phyloP scores from a whole-genome alignment of 23 tunicate species.

The Trididemnum nubilum region DNA sequence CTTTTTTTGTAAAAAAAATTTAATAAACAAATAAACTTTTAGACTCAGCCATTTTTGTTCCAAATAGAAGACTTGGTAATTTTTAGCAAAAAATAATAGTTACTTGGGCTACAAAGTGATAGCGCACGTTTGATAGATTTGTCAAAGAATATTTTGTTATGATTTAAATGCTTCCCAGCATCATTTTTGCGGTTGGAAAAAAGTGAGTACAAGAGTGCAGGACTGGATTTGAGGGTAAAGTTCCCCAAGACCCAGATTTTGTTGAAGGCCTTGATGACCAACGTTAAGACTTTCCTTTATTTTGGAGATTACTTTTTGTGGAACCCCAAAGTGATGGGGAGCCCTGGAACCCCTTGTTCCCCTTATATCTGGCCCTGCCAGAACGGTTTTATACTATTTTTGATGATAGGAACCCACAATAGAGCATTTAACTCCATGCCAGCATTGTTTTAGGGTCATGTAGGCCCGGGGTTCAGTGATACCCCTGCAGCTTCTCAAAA shows the following conservation, averaged over 20 bases:
- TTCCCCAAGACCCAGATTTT: neutral
- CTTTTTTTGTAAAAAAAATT: neutral
- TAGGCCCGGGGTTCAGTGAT: neutral
- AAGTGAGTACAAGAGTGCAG: neutral
- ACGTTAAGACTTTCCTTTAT: neutral
- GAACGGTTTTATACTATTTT: neutral
- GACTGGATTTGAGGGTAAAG: neutral
- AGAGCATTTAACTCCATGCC: neutral
- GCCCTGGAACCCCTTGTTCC: neutral
- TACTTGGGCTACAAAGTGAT: neutral
- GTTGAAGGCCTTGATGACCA: neutral
- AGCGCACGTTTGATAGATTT: neutral
- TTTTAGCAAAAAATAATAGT: neutral
- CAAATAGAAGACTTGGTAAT: neutral
- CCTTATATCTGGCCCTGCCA: conserved; percentile 3
- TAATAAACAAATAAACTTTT: neutral
- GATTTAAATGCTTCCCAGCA: neutral
- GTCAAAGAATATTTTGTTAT: neutral
- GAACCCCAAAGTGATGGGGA: neutral
- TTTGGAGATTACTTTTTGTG: neutral
- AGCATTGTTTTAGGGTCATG: neutral
- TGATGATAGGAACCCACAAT: neutral
- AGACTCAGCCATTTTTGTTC: neutral
- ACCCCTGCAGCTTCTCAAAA: neutral
- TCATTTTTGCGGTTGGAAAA: neutral